Percentiles rank a stretch among this genome's conserved stretches.
Evolutionary conservation across 2,113 vertebrate genomes (phyloP).

Genomic region (Podarcis raffonei): DNA sequence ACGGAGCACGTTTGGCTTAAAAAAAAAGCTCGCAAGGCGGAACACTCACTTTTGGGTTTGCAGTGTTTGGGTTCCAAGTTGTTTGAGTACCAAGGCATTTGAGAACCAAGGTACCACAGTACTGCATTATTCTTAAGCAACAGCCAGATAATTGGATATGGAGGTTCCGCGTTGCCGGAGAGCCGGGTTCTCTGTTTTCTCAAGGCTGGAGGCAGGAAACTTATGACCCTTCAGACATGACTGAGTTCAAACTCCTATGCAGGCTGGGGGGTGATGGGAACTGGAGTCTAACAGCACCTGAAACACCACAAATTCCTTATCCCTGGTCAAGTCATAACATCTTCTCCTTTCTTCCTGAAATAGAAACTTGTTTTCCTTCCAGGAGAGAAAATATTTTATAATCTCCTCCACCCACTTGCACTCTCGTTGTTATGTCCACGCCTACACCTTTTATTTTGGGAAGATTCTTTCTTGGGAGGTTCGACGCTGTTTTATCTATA

Average conservation of each 20-base stretch:
- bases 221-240: too few relatives aligned
- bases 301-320: background rate
- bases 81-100: too few relatives aligned
- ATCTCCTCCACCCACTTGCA: background rate
- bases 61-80: too few relatives aligned
- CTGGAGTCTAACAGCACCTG: background rate
- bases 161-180: background rate
- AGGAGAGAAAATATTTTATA: background rate
- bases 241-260: too few relatives aligned
- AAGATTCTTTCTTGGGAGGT: background rate
- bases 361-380: background rate
- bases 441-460: background rate
- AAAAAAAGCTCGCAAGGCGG: too few relatives aligned
- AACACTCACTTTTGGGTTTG: too few relatives aligned
- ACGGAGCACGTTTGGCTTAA: too few relatives aligned
- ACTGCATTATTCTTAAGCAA: too few relatives aligned
- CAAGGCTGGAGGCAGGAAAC: background rate
- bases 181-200: background rate
- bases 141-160: background rate
- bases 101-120: too few relatives aligned
- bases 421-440: background rate
- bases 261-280: too few relatives aligned
- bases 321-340: background rate
- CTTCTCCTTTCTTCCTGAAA: background rate
- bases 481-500: fast-evolving